Evolutionary conservation across 2,888 invertebrate species (phyloP).

Genomic region (Caenorhabditis becei): DNA sequence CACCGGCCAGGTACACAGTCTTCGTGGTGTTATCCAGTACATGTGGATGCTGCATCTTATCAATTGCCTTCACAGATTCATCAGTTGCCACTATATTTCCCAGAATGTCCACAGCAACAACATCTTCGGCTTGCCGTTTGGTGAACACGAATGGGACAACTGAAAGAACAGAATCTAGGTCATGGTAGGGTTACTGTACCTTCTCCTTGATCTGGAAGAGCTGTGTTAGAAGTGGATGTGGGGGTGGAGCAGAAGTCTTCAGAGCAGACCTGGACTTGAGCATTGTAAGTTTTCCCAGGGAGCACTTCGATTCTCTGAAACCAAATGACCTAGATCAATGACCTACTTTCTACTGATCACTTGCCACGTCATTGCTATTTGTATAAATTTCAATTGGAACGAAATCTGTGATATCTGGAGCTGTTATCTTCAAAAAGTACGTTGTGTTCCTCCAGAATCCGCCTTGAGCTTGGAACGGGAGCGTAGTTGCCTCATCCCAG

Average conservation of each 20-base stretch:
- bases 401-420: constrained; percentile 40
- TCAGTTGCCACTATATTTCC: constrained; percentile 31
- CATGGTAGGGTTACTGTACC: too few relatives aligned
- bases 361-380: constrained; percentile 34
- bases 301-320: constrained; percentile 62
- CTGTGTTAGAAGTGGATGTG: constrained; percentile 48
- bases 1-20: constrained; percentile 59
- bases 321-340: background rate
- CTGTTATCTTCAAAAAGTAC: constrained; percentile 49
- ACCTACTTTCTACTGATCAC: background rate
- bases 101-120: constrained; percentile 41
- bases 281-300: constrained; percentile 52
- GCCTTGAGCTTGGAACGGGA: constrained; percentile 73
- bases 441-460: constrained; percentile 58
- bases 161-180: constrained; percentile 8
- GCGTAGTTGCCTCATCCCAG: constrained; percentile 67
- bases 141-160: constrained; percentile 55
- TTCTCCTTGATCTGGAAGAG: constrained; percentile 37
- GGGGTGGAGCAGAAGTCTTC: constrained; percentile 63
- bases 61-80: constrained; percentile 44
- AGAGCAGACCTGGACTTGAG: constrained; percentile 55
- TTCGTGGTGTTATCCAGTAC: constrained; percentile 62
- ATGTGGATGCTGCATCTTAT: constrained; percentile 43
- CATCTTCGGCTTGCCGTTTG: constrained; percentile 38
- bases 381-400: constrained; percentile 47